Evolutionary conservation across 2,797 vertebrate genomes (phyloP), one percentile per base, ranked within the genome.

Genomic region (Nasua narica): DNA sequence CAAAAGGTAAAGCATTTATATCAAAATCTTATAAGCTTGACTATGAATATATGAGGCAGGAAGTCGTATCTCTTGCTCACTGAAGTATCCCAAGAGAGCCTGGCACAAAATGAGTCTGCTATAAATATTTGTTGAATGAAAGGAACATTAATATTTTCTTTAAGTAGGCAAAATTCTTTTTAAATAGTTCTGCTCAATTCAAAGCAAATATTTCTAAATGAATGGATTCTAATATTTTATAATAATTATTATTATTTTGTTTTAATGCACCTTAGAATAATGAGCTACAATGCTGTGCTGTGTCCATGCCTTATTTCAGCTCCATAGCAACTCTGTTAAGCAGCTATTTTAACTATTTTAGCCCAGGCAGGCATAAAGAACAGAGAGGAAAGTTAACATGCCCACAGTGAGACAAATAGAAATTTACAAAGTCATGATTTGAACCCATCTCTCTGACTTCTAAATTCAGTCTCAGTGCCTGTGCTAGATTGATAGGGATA

Each of bases 151-250:
- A 50, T 56, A 92, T 78, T 91, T 86, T 77, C 56, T 70, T 90
- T 74, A 89, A 90, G 23, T 74, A 50, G 11, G 3, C 15, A 87
- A 87, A 84, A 62, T 79, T 70, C 27, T 35, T 62, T 32, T 92
- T 90, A 72, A 90, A 58, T 52, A 48, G 60, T 76, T 79, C 16
- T 48, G 5, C 12, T 76, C 7, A 81, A 70, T 27, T 91, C 65
- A 74, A 92, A 91, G 81, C 52, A 86, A 95, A 52, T 87, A 58
- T 40, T 87, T 96, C 43, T 43, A 94, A 86, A 82, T 90, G 67
- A 78, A 13, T 54, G 40, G 13, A 27, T 23, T 7, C 50, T 46
- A 79, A 19, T 46, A 43, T 84, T 88, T 76, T 70, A 72, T 78
- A 29, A 94, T 60, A 69, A 16, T 25, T 67, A 23, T 25, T 85